Conservation (phyloP, 2,797 vertebrate genomes). For the Peromyscus aztecus region DNA sequence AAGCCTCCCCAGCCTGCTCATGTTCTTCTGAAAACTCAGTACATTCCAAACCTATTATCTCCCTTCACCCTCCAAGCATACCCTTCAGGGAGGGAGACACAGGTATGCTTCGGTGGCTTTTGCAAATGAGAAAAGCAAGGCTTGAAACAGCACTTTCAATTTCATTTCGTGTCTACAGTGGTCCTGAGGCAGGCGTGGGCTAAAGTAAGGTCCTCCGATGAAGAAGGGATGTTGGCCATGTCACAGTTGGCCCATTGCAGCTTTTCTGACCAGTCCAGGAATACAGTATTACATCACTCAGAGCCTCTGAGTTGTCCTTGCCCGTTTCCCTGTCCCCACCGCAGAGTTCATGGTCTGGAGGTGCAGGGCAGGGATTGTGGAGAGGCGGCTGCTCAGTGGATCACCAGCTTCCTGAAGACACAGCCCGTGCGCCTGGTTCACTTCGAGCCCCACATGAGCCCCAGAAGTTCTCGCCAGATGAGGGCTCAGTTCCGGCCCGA, state of each 20-base stretch:
- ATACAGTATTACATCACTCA: fast-evolving
- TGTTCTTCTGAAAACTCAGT: not conserved
- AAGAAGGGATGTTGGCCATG: not conserved
- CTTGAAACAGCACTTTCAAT: not conserved
- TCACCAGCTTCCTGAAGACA: conserved; percentile 89
- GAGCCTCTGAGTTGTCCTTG: not conserved
- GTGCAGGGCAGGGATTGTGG: conserved; percentile 93
- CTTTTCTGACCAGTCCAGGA: not conserved
- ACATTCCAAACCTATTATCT: not conserved
- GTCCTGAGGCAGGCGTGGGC: not conserved
- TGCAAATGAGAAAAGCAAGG: not conserved
- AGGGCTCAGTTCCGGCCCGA: conserved; percentile 75
- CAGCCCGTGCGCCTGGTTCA: conserved; percentile 89
- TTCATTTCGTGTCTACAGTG: not conserved
- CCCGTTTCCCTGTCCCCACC: not conserved
- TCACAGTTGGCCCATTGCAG: fast-evolving
- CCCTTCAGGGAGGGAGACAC: not conserved
- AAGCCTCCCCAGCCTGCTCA: not conserved
- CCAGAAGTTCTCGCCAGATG: conserved; percentile 78
- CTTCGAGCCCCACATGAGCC: conserved; percentile 89
- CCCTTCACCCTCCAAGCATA: not conserved
- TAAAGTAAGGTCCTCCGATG: not conserved
- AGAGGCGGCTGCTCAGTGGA: conserved; percentile 89
- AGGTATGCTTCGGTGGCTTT: not conserved
- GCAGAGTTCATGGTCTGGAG: conserved; percentile 90